These are phyloP conservation scores for Archocentrus centrarchus DNA, from an alignment of 2,113 vertebrate genomes.

Conservation along the genomic window DNA sequence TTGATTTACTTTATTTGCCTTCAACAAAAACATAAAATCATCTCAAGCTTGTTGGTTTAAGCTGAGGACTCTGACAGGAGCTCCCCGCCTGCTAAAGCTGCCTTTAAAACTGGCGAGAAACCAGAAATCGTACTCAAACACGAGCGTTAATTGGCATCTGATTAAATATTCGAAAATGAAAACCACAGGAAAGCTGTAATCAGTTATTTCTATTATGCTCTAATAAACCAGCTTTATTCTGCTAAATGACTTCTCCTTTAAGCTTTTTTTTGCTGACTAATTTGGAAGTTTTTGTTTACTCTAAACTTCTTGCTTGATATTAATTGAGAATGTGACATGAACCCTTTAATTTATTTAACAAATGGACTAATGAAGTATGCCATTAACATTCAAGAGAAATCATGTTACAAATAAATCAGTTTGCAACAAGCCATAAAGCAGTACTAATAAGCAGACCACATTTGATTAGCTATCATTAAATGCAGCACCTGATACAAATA, in stretches of 20 bases:
- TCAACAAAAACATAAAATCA: neutral
- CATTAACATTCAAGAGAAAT: constrained; percentile 2
- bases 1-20: neutral
- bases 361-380: neutral
- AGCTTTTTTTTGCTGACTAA: constrained; percentile 14
- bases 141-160: neutral
- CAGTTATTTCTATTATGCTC: neutral
- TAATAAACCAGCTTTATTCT: constrained; percentile 13
- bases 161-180: constrained; percentile 23
- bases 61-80: neutral
- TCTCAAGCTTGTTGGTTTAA: neutral
- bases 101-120: neutral
- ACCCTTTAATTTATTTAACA: constrained; percentile 10
- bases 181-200: neutral
- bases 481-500: constrained; percentile 7
- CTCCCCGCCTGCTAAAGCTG: neutral
- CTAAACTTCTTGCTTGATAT: constrained; percentile 9
- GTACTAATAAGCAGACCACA: neutral
- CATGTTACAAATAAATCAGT: neutral
- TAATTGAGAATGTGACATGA: constrained; percentile 5
- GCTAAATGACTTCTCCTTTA: neutral
- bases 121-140: neutral
- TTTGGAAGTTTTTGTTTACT: constrained; percentile 1
- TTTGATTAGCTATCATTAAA: constrained; percentile 5
- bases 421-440: neutral